Conservation (phyloP, 2,888 invertebrate genomes). For the Drosophila pseudotakahashii region DNA sequence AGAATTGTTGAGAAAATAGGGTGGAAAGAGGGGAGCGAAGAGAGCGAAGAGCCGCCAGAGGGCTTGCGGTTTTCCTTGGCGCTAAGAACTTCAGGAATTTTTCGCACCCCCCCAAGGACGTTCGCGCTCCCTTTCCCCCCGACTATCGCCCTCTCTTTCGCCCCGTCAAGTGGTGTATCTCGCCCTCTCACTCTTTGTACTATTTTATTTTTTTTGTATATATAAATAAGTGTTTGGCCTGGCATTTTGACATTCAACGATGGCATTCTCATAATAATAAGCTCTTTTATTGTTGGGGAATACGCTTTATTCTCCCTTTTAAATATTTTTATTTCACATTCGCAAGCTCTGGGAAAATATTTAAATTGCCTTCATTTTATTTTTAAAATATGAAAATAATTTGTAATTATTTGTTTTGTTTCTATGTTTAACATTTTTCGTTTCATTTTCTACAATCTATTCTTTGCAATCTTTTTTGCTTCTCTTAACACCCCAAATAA, state of each 20-base stretch:
- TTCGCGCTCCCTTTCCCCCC: not conserved
- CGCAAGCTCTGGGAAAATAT: not conserved
- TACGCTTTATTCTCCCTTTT: not conserved
- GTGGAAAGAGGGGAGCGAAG: too few species aligned
- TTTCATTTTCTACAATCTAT: not conserved
- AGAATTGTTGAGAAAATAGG: not conserved
- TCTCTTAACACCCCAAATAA: not conserved
- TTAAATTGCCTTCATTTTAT: too few species aligned
- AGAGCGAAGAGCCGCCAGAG: conserved; percentile 16
- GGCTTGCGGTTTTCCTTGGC: conserved; percentile 48
- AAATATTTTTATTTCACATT: conserved; percentile 4
- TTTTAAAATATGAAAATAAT: too few species aligned
- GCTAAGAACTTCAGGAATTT: conserved; percentile 59
- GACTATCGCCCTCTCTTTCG: not conserved
- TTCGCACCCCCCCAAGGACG: conserved; percentile 18
- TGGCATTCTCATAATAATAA: conserved; percentile 50
- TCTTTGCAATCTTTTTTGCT: too few species aligned
- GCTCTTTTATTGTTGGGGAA: conserved; percentile 11
- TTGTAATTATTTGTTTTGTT: not conserved
- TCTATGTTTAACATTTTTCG: not conserved
- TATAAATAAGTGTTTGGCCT: conserved; percentile 28
- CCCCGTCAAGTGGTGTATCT: conserved; percentile 2
- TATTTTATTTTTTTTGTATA: conserved; percentile 12
- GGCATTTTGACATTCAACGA: conserved; percentile 49
- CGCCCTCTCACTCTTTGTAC: conserved; percentile 10